Evolutionary conservation across 2,113 vertebrate genomes (phyloP).

Genomic region (Neomonachus schauinslandi): DNA sequence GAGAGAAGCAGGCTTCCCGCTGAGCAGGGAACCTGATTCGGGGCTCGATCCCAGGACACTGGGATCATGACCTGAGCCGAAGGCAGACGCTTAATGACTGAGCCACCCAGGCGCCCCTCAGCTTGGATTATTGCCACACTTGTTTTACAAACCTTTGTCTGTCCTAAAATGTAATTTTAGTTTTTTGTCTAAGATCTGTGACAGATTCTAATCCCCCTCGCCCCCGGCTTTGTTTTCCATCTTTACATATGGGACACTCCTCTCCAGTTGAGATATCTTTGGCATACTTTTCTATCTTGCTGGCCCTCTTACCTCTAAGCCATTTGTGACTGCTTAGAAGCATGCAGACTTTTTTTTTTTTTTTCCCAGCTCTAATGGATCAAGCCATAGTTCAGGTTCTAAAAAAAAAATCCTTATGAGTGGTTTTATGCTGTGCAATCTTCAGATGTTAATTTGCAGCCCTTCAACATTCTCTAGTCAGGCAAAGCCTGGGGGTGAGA

Average conservation of each 20-base stretch:
- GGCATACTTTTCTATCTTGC: not conserved
- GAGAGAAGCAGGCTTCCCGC: too few species aligned
- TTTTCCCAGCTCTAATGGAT: conserved; percentile 27
- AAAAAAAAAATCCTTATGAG: not conserved
- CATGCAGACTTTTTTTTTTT: not conserved
- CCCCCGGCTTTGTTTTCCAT: not conserved
- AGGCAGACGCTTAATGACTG: too few species aligned
- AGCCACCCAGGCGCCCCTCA: not conserved
- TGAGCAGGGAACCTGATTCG: too few species aligned
- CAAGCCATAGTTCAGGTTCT: conserved; percentile 3
- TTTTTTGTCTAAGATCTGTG: conserved; percentile 7
- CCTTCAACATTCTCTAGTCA: conserved; percentile 1
- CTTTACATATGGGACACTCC: not conserved
- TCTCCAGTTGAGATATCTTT: not conserved
- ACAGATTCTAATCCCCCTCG: not conserved
- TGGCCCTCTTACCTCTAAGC: conserved; percentile 28
- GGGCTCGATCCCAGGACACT: too few species aligned
- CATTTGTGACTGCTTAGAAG: conserved; percentile 32
- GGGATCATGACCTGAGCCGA: too few species aligned
- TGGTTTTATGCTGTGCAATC: conserved; percentile 3
- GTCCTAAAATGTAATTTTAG: conserved; percentile 44
- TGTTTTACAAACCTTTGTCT: conserved; percentile 36
- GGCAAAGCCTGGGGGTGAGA: not conserved
- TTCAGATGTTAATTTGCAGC: not conserved
- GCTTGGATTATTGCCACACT: conserved; percentile 29